Evolutionary conservation across 2,888 invertebrate species (phyloP).

Genomic region (Cristatella mucedo): DNA sequence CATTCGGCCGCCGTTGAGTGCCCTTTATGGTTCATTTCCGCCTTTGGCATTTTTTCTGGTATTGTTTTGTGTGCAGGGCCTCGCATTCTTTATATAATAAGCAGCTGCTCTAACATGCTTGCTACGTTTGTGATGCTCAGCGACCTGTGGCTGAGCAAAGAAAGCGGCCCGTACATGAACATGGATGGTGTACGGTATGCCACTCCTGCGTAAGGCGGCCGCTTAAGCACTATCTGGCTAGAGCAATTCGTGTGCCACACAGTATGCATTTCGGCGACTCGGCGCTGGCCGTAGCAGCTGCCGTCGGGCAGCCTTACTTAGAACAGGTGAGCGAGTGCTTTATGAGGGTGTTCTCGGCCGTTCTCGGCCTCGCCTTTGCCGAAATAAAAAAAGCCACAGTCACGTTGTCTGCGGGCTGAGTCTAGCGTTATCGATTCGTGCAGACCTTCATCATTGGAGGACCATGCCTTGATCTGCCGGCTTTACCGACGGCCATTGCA

Average conservation of each 20-base stretch:
- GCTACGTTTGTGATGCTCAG: slow-evolving; percentile 4
- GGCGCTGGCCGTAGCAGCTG: neutral
- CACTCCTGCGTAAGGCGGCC: slow-evolving; percentile 1
- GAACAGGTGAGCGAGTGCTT: neutral
- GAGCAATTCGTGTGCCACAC: neutral
- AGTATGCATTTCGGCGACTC: neutral
- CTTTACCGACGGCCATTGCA: too few relatives aligned
- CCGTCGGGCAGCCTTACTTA: neutral
- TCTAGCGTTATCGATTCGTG: too few relatives aligned
- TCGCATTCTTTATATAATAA: slow-evolving; percentile 2
- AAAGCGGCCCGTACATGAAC: neutral
- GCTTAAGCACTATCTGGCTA: slow-evolving; percentile 3
- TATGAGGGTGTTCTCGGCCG: neutral
- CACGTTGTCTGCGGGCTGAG: slow-evolving; percentile 2
- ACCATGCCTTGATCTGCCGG: too few relatives aligned
- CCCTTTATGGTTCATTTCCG: too few relatives aligned
- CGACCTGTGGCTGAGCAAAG: neutral
- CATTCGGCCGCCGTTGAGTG: too few relatives aligned
- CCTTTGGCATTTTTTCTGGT: too few relatives aligned
- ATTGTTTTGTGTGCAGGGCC: slow-evolving; percentile 1
- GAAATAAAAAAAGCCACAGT: neutral
- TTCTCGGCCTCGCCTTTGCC: slow-evolving; percentile 3
- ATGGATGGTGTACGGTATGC: slow-evolving; percentile 1
- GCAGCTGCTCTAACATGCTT: slow-evolving; percentile 4
- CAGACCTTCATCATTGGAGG: too few relatives aligned